Conservation (phyloP, 2,888 invertebrate species). For the Heteropelma amictum region DNA sequence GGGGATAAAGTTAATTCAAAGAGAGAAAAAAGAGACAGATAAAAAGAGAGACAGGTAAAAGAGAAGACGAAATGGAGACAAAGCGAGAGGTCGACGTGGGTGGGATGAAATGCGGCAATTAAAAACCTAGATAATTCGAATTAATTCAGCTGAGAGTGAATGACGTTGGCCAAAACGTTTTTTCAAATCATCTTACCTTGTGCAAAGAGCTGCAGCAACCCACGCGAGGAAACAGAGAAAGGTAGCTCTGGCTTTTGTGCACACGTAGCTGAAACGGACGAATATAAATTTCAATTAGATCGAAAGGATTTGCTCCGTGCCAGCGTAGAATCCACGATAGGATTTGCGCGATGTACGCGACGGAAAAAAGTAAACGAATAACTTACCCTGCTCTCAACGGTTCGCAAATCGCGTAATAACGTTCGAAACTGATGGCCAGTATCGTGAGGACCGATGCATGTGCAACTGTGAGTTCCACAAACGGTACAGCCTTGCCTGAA, state of each 20-base stretch:
- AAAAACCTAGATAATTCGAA: slow-evolving; percentile 20
- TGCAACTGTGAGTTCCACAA: slow-evolving; percentile 93
- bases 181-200: slow-evolving; percentile 83
- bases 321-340: background rate
- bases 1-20: no score
- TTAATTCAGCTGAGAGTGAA: slow-evolving; percentile 33
- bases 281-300: slow-evolving; percentile 11
- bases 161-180: slow-evolving; percentile 4
- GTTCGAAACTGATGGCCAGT: slow-evolving; percentile 94
- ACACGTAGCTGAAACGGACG: slow-evolving; percentile 82
- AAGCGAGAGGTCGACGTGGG: no score
- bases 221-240: slow-evolving; percentile 90
- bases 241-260: slow-evolving; percentile 91
- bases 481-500: slow-evolving; percentile 94
- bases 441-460: slow-evolving; percentile 96
- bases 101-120: no score
- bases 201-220: slow-evolving; percentile 90
- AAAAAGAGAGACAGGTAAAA: no score
- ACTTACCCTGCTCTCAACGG: slow-evolving; percentile 88
- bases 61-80: no score
- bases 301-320: background rate
- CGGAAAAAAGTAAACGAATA: slow-evolving; percentile 36
- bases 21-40: no score
- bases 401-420: slow-evolving; percentile 94
- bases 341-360: background rate